Percentiles rank a stretch among this genome's conserved stretches.
Conservation (phyloP, 2,888 invertebrate genomes). For the Emesis russula region DNA sequence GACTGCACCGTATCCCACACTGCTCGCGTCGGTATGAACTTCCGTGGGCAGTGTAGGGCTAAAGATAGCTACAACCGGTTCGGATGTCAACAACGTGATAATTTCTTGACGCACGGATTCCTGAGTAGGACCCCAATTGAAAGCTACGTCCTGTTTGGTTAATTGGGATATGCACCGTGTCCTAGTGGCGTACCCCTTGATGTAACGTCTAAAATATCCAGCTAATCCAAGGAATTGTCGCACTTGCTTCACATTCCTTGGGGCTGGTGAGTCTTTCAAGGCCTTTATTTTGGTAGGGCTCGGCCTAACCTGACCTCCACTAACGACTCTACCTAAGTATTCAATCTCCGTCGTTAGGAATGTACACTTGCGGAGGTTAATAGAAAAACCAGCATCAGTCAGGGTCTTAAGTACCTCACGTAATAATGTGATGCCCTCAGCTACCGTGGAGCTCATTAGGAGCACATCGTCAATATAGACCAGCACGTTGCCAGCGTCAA, state of each 20-base stretch:
- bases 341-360: conserved; percentile 72
- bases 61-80: conserved; percentile 26
- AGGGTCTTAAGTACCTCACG: conserved; percentile 56
- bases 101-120: conserved; percentile 21
- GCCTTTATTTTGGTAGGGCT: conserved; percentile 58
- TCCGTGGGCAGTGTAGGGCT: background rate
- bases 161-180: conserved; percentile 7
- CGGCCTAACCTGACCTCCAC: conserved; percentile 72
- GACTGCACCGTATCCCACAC: background rate
- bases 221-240: conserved; percentile 72
- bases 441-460: conserved; percentile 52
- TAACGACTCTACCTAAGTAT: conserved; percentile 70
- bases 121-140: background rate
- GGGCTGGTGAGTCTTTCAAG: conserved; percentile 38
- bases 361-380: conserved; percentile 74
- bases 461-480: conserved; percentile 14
- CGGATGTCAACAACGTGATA: conserved; percentile 5
- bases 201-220: conserved; percentile 75
- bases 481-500: background rate
- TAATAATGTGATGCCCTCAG: conserved; percentile 54
- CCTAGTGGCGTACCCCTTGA: conserved; percentile 46
- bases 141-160: background rate
- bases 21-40: conserved; percentile 23
- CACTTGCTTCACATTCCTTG: conserved; percentile 61
- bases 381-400: conserved; percentile 74